A percentile compares a stretch with the other conserved stretches of the same genome.
phyloP scores from a whole-genome alignment of 2,797 vertebrate species.

The Pteronotus mesoamericanus region DNA sequence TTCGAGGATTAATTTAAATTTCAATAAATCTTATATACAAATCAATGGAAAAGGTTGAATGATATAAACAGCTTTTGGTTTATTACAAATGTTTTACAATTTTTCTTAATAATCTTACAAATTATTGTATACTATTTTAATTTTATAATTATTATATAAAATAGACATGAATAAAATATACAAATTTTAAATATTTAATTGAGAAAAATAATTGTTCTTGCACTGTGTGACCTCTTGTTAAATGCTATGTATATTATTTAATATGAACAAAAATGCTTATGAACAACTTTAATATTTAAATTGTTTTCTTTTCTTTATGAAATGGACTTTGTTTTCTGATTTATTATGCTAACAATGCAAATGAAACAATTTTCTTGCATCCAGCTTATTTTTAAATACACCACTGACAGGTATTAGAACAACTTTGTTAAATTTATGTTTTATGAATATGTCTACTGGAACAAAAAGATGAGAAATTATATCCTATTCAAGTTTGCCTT shows the following conservation, averaged over 20 bases:
- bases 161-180: conserved; percentile 35
- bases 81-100: not conserved
- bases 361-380: not conserved
- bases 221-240: not conserved
- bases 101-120: not conserved
- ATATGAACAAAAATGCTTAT: conserved; percentile 17
- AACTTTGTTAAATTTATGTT: not conserved
- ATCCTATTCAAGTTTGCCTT: not conserved
- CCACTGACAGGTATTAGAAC: not conserved
- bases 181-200: conserved; percentile 48
- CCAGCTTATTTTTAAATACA: not conserved
- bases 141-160: conserved; percentile 29
- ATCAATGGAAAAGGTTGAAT: not conserved
- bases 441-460: not conserved
- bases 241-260: not conserved
- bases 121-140: not conserved
- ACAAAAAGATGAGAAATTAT: not conserved
- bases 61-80: not conserved
- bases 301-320: not conserved
- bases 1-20: not conserved
- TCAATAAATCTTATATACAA: not conserved
- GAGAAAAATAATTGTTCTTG: conserved; percentile 40
- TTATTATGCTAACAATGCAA: not conserved
- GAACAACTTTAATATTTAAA: not conserved
- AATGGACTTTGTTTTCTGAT: not conserved